Base-by-base conservation (phyloP, 1,140 invertebrate species). In the Diabrotica virgifera region DNA sequence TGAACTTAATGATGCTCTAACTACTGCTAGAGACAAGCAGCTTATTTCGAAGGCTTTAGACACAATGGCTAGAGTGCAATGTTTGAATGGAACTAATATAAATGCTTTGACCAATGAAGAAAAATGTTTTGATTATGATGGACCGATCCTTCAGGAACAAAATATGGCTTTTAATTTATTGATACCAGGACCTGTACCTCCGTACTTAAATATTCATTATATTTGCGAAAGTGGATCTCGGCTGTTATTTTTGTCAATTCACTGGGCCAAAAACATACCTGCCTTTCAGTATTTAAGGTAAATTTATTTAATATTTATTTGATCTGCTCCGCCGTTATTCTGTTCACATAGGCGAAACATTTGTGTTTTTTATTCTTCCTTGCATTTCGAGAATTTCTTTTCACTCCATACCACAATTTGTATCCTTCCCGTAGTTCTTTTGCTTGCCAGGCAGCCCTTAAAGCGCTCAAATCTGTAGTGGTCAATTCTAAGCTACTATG, bases 221-320 rank as follows among this genome's bases (percentile, higher is more conserved):
- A 93, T 97, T 56, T 96, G 93, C 82, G 94, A 97, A 82, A 94
- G 90, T 77, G 92, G 93, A 6, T 94, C 93, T 12, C 83, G 95
- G 69, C 82, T 97, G 52, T 82, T 97, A 38, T 96, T 97, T 77
- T 82, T 94, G 6, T 92, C 92, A 5, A 88, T 96, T 70, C 91
- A 96, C 78, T 96, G 94, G 91, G 87, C 92, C 38, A 84, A 91
- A 75, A 91, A 89, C 76, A 87, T 96, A 68, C 85, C 87, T 59
- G 90, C 89, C 5, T 95, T 95, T 79, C 89, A 93, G 78, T 82
- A 87, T 59, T 83, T 95, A 70, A 87, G 84, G 90, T 92, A 79
- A 79, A 24, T 4, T 24, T 24, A 24, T 24, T 24, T 24, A 24
- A 24, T 24, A 24, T 24, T 24, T 24, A 24, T 24, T 24, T 24